Base-by-base conservation (phyloP, 2,113 vertebrate species). In the Mastomys natalensis region DNA sequence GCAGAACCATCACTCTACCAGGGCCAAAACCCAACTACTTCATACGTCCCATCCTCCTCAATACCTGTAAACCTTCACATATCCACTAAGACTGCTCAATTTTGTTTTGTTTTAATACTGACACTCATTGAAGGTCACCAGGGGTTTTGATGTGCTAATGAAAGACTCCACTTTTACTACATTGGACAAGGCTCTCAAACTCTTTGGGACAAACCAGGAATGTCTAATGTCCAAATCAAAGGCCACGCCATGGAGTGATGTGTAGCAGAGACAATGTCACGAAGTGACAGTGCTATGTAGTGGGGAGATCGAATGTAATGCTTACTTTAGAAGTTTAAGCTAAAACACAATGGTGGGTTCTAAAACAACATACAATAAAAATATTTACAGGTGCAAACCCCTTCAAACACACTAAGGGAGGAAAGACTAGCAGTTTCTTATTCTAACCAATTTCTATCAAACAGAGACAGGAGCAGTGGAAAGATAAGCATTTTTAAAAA, bases 381-480 rank as follows among this genome's bases (percentile, higher is more conserved):
- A 66, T 66, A 86, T 73, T 89, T 55, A 89, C 21, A 93, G 72
- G 88, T 73, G 93, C 90, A 84, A 66, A 10, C 3, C 34, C 87
- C 34, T 93, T 64, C 76, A 95, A 93, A 89, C 68, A 92, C 7
- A 86, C 55, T 86, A 93, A 96, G 5, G 9, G 66, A 73, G 78
- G 74, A 77, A 87, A 15, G 29, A 64, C 74, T 96, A 81, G 16
- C 22, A n/a, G 51, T 66, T 89, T 98, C 84, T 90, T 37, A 51
- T 0, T 87, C 58, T 78, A 62, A 82, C 37, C 62, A 89, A 93
- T 8, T 76, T 13, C 64, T 66, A 2, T 80, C n/a, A 95, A 5
- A 3, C 91, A 84, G 8, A 11, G 9, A 70, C 45, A 95, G 86
- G 53, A 95, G 87, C 72, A 90, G 77, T 26, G 34, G 93, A 21